Evolutionary conservation across 2,888 invertebrate genomes (phyloP).

Genomic region (Watsonalla binaria): DNA sequence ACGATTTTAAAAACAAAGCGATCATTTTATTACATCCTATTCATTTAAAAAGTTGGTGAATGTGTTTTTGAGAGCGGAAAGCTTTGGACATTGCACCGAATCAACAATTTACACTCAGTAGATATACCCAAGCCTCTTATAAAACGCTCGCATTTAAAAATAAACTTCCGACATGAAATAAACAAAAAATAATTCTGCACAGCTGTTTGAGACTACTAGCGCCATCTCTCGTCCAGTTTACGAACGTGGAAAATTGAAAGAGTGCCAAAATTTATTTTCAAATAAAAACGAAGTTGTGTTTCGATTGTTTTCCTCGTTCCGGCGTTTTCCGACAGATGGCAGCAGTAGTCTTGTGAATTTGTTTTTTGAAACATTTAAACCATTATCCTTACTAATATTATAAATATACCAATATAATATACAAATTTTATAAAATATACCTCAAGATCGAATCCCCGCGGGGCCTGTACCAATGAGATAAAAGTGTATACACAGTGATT

Average conservation of each 20-base stretch:
- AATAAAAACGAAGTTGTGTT: conserved; percentile 19
- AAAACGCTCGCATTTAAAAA: conserved; percentile 69
- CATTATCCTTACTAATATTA: no score
- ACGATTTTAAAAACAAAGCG: conserved; percentile 27
- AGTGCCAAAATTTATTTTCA: conserved; percentile 30
- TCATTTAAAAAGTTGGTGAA: conserved; percentile 33
- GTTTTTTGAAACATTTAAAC: no score
- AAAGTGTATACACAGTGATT: no score
- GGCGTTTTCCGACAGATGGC: conserved; percentile 30
- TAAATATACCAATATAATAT: no score
- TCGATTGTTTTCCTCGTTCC: conserved; percentile 9
- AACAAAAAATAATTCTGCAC: conserved; percentile 40
- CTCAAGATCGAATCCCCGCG: no score
- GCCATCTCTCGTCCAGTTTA: conserved; percentile 44
- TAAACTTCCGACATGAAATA: conserved; percentile 58
- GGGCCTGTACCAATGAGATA: no score
- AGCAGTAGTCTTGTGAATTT: neutral
- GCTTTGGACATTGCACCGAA: conserved; percentile 38
- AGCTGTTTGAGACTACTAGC: conserved; percentile 24
- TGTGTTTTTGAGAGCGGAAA: conserved; percentile 32
- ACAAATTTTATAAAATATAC: no score
- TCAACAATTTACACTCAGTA: conserved; percentile 23
- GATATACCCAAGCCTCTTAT: conserved; percentile 64
- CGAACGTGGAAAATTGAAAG: conserved; percentile 41
- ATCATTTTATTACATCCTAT: conserved; percentile 27